Base-by-base conservation (phyloP, 2,113 vertebrate genomes). In the Leptocoma aspasia region DNA sequence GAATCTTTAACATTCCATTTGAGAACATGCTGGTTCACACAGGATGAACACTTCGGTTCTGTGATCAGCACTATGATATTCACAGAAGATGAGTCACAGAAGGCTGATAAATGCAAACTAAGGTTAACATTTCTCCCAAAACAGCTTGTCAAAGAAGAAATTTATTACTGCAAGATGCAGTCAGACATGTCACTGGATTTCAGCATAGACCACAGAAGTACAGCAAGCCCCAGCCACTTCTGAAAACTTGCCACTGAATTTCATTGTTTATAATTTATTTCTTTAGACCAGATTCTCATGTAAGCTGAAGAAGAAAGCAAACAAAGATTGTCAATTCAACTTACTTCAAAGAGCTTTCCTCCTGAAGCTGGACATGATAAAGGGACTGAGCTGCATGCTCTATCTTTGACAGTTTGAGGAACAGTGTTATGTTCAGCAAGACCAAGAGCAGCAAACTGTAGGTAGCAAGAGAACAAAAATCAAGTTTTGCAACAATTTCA, bases 361-460 rank as follows among this genome's bases (percentile, higher is more conserved):
- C 97, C 79, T 97, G 98, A 94, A 97, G 94, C 80, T 98, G 99
- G 96, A 99, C 98, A 49, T 96, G 98, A 82, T 98, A 98, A 93
- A 98, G 97, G 24, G 97, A 97, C 63, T 99, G 98, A 78, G 99
- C 99, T 14, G 99, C 98, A 41, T 98, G 98, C 93, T 99, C 99
- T 97, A 99, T 99, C 78, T 98, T 99, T 95, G 98, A 99, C 87
- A 99, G 93, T 95, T 99, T 99, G 65, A 99, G 97, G 94, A 99
- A 99, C 89, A 99, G 97, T 19, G 98, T 98, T 96, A 99, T 92
- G 75, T 99, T 99, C 97, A 99, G 96, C 92, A 99, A n/a, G 18
- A 98, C 98, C 82, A 99, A 97, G 59, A 99, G 95, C 79, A 99
- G 95, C 97, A 99, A 97, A 87, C 99, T 99, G 78, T 9, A 86